These are phyloP conservation scores for Hipposideros armiger DNA, from an alignment of 2,113 vertebrate species.

Conservation along the genomic window DNA sequence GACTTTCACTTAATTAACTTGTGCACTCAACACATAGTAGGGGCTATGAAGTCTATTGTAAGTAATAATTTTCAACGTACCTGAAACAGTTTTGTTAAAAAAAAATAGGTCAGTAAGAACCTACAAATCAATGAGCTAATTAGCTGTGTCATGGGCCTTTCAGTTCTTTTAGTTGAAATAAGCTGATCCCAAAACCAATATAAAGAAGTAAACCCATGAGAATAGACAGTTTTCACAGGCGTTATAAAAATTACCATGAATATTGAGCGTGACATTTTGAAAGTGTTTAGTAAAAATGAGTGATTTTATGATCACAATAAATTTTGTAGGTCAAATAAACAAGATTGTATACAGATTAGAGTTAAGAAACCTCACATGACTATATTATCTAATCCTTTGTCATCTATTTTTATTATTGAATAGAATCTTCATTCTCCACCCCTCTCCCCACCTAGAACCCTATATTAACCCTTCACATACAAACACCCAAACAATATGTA, in stretches of 20 bases:
- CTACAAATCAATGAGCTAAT: slow-evolving; percentile 71
- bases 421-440: background rate
- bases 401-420: background rate
- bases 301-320: slow-evolving; percentile 10
- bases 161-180: slow-evolving; percentile 58
- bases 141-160: slow-evolving; percentile 48
- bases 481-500: background rate
- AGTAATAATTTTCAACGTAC: slow-evolving; percentile 38
- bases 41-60: slow-evolving; percentile 27
- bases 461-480: background rate
- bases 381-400: background rate
- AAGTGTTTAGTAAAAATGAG: background rate
- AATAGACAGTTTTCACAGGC: background rate
- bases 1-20: slow-evolving; percentile 59
- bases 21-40: background rate
- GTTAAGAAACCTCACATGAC: background rate
- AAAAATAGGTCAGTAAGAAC: slow-evolving; percentile 71
- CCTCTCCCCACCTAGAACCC: accelerated
- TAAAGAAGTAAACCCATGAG: slow-evolving; percentile 29
- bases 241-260: background rate
- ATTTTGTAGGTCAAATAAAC: background rate
- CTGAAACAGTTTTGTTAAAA: slow-evolving; percentile 68
- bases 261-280: background rate
- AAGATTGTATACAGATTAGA: background rate
- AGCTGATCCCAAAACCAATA: background rate